phyloP scores from a whole-genome alignment of 2,797 vertebrate species.

The Knipowitschia caucasica region DNA sequence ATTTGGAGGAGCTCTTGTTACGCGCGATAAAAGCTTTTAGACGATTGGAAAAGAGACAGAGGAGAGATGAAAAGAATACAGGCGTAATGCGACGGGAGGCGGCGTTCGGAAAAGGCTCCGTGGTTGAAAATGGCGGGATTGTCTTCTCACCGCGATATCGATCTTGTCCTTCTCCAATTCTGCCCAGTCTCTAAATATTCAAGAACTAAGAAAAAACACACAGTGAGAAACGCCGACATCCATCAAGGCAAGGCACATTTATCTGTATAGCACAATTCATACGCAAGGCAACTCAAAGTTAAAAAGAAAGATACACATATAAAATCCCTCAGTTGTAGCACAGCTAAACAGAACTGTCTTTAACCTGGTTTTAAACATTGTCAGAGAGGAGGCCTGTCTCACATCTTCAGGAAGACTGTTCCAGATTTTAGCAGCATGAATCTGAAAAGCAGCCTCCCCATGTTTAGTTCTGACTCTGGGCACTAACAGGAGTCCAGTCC shows the following conservation, averaged over 20 bases:
- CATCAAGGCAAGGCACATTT: constrained; percentile 49
- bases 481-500: too few relatives aligned
- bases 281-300: too few relatives aligned
- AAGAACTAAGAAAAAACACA: constrained; percentile 27
- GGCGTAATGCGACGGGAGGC: constrained; percentile 30
- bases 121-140: constrained; percentile 39
- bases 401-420: too few relatives aligned
- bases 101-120: constrained; percentile 30
- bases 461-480: too few relatives aligned
- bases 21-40: constrained; percentile 24
- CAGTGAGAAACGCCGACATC: constrained; percentile 42
- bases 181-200: constrained; percentile 46
- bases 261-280: too few relatives aligned
- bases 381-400: too few relatives aligned
- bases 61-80: constrained; percentile 22
- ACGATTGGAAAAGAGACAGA: constrained; percentile 16
- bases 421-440: too few relatives aligned
- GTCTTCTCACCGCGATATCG: constrained; percentile 47
- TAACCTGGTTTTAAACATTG: too few relatives aligned
- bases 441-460: too few relatives aligned
- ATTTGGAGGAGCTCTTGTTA: constrained; percentile 17
- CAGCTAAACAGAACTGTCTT: too few relatives aligned
- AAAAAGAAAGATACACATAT: too few relatives aligned
- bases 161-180: constrained; percentile 55
- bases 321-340: too few relatives aligned